A percentile compares a stretch with the other conserved stretches of the same genome.
phyloP scores from a whole-genome alignment of 2,113 vertebrate genomes.

The Scartelaos histophorus region DNA sequence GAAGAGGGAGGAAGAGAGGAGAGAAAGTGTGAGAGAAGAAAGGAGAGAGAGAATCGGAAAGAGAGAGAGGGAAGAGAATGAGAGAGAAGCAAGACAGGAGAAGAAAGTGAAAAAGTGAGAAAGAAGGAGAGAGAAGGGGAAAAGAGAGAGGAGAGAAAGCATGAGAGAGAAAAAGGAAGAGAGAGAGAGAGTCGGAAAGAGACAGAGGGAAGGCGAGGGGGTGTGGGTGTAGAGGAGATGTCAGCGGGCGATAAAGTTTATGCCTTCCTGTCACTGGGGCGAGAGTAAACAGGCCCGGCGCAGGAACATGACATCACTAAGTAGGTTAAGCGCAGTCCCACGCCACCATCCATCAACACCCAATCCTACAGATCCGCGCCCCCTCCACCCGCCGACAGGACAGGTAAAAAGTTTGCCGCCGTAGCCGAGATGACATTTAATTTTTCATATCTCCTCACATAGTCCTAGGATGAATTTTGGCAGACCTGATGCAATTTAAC shows the following conservation, averaged over 20 bases:
- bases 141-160: too few relatives aligned
- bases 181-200: not conserved
- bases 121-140: too few relatives aligned
- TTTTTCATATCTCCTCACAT: slow-evolving; percentile 99
- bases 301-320: slow-evolving; percentile 99
- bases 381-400: slow-evolving; percentile 64
- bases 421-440: slow-evolving; percentile 99
- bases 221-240: slow-evolving; percentile 71
- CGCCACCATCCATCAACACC: slow-evolving; percentile 98
- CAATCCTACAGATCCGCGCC: slow-evolving; percentile 92
- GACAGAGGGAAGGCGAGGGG: slow-evolving; percentile 3
- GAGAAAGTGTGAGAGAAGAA: too few relatives aligned
- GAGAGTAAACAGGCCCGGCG: slow-evolving; percentile 98
- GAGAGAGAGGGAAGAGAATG: too few relatives aligned
- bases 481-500: slow-evolving; percentile 99
- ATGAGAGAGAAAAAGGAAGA: not conserved
- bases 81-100: too few relatives aligned
- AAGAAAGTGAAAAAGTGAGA: too few relatives aligned
- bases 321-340: slow-evolving; percentile 99
- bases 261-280: slow-evolving; percentile 96
- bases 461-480: slow-evolving; percentile 99
- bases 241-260: slow-evolving; percentile 97
- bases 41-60: too few relatives aligned
- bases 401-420: slow-evolving; percentile 99
- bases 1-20: too few relatives aligned